These are phyloP conservation scores for Seriola aureovittata DNA, from an alignment of 2,113 vertebrate species.

Conservation along the genomic window DNA sequence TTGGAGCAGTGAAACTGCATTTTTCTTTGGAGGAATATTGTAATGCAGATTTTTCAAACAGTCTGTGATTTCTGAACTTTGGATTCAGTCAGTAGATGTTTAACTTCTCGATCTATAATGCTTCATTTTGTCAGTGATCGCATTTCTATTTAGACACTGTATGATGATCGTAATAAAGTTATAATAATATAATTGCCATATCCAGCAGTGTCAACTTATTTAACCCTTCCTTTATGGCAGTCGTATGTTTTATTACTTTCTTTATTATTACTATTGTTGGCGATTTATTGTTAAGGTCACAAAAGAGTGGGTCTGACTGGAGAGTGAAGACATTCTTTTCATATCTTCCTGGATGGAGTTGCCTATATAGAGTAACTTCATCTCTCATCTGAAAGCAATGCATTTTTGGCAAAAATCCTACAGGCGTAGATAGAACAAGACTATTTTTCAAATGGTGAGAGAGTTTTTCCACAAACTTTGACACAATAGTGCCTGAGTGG, in stretches of 20 bases:
- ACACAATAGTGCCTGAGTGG: not conserved
- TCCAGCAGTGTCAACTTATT: not conserved
- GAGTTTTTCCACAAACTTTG: not conserved
- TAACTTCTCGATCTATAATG: conserved; percentile 46
- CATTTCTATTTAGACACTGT: not conserved
- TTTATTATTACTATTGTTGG: not conserved
- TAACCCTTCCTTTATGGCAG: not conserved
- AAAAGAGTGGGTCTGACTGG: not conserved
- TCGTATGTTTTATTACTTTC: not conserved
- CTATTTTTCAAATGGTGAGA: not conserved
- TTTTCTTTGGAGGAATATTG: not conserved
- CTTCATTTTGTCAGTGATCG: conserved; percentile 11
- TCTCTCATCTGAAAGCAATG: conserved; percentile 54
- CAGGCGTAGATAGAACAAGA: not conserved
- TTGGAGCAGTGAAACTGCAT: not conserved
- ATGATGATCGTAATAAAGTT: not conserved
- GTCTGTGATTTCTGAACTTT: conserved; percentile 59
- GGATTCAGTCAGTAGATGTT: conserved; percentile 68
- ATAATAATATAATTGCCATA: not conserved
- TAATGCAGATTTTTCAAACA: conserved; percentile 4
- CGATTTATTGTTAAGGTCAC: not conserved
- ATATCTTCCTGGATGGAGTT: conserved; percentile 38
- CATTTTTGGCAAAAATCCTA: conserved; percentile 38
- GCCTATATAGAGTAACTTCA: conserved; percentile 2
- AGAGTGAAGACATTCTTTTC: conserved; percentile 55